Conservation (phyloP, 2,797 vertebrate species). For the Paramormyrops hopkinsi region DNA sequence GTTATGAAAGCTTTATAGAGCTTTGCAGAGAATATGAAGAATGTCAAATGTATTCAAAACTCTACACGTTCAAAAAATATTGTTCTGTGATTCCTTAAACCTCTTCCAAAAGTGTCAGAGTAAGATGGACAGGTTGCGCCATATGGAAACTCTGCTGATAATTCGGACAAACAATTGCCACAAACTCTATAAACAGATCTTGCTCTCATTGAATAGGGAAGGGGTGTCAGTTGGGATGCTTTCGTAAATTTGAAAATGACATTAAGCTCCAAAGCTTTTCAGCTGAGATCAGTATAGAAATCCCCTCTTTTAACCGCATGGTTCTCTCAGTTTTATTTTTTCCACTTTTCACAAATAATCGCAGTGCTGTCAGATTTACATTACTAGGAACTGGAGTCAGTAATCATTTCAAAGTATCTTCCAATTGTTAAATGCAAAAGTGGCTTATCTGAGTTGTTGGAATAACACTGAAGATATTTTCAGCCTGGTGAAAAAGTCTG, state of each 20-base stretch:
- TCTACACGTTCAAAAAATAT: not conserved
- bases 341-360: slow-evolving; percentile 21
- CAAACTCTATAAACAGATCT: slow-evolving; percentile 2
- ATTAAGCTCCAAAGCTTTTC: slow-evolving; percentile 23
- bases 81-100: not conserved
- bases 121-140: not conserved
- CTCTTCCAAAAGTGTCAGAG: not conserved
- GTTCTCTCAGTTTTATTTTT: slow-evolving; percentile 6
- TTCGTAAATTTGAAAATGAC: slow-evolving; percentile 20
- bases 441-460: slow-evolving; percentile 21
- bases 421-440: slow-evolving; percentile 24
- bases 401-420: slow-evolving; percentile 20
- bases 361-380: slow-evolving; percentile 18
- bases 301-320: not conserved
- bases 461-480: slow-evolving; percentile 14
- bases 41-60: not conserved
- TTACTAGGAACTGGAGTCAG: slow-evolving; percentile 9
- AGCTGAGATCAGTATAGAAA: slow-evolving; percentile 15
- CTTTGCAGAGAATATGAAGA: not conserved
- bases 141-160: not conserved
- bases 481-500: slow-evolving; percentile 5
- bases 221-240: not conserved
- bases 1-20: not conserved
- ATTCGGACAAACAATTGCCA: slow-evolving; percentile 9
- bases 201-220: not conserved